Conservation (phyloP, 2,113 vertebrate species). For the Micronycteris hirsuta region DNA sequence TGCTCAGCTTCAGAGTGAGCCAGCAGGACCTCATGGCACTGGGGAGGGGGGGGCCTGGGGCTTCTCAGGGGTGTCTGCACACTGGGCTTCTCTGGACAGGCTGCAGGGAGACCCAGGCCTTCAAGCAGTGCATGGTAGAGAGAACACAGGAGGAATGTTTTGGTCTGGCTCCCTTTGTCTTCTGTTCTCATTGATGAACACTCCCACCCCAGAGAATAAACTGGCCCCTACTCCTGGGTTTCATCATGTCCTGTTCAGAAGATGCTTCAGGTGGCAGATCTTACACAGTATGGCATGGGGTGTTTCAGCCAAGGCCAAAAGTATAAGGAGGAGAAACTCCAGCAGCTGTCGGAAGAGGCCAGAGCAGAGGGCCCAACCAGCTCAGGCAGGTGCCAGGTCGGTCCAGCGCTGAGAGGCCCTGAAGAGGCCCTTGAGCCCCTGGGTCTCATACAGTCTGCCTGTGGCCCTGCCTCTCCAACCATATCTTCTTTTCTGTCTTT, state of each 20-base stretch:
- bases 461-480: not conserved
- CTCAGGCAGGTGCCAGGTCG: not conserved
- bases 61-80: accelerated
- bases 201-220: not conserved
- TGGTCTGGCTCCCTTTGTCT: not conserved
- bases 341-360: not conserved
- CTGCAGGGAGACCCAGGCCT: not conserved
- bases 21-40: accelerated
- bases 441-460: not conserved
- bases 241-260: not conserved
- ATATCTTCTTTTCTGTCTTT: not conserved
- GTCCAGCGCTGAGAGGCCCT: not conserved
- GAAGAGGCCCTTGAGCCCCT: not conserved
- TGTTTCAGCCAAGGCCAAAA: not conserved
- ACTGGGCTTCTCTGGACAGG: accelerated
- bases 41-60: accelerated
- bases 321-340: not conserved
- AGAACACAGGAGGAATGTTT: not conserved
- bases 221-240: not conserved
- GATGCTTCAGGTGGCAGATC: not conserved
- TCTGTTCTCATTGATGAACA: not conserved
- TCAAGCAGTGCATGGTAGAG: accelerated
- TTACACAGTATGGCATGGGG: too few species aligned
- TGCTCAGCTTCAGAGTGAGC: too few species aligned
- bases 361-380: not conserved